A percentile compares a stretch with the other conserved stretches of the same genome.
These are phyloP conservation scores for Cephonodes hylas DNA, from an alignment of 2,888 invertebrate genomes.

Conservation along the genomic window DNA sequence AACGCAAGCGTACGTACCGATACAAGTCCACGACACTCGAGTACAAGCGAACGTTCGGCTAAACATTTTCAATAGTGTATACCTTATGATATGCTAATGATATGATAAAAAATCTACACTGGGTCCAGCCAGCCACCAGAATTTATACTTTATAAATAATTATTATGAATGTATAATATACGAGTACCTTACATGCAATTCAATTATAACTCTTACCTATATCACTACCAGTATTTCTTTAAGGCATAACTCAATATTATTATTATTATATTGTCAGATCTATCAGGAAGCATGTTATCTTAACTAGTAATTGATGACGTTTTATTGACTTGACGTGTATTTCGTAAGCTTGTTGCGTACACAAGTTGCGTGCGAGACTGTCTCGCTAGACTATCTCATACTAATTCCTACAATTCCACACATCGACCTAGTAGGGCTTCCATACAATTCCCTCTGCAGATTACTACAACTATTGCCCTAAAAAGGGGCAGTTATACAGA, in stretches of 20 bases:
- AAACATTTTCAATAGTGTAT: constrained; percentile 40
- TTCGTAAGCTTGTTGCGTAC: constrained; percentile 26
- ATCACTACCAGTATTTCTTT: constrained; percentile 72
- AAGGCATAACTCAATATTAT: constrained; percentile 72
- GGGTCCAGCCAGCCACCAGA: constrained; percentile 65
- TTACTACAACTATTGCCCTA: not conserved
- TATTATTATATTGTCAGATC: constrained; percentile 74
- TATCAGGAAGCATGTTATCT: constrained; percentile 79
- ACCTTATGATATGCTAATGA: constrained; percentile 77
- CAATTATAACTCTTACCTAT: constrained; percentile 61
- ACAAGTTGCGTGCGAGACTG: not conserved
- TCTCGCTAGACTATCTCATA: not conserved
- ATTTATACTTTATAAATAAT: constrained; percentile 44
- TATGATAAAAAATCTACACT: constrained; percentile 79
- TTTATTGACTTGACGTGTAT: constrained; percentile 58
- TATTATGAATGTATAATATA: constrained; percentile 46
- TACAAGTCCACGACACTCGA: constrained; percentile 12
- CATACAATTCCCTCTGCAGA: not conserved
- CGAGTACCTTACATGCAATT: constrained; percentile 62
- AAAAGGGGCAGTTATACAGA: not conserved
- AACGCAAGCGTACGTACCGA: constrained; percentile 16
- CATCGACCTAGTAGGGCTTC: not conserved
- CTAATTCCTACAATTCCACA: not conserved
- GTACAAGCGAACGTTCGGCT: constrained; percentile 42
- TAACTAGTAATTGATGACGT: constrained; percentile 72